Base-by-base conservation (phyloP, 1,140 invertebrate genomes). In the Hylaeus volcanicus region DNA sequence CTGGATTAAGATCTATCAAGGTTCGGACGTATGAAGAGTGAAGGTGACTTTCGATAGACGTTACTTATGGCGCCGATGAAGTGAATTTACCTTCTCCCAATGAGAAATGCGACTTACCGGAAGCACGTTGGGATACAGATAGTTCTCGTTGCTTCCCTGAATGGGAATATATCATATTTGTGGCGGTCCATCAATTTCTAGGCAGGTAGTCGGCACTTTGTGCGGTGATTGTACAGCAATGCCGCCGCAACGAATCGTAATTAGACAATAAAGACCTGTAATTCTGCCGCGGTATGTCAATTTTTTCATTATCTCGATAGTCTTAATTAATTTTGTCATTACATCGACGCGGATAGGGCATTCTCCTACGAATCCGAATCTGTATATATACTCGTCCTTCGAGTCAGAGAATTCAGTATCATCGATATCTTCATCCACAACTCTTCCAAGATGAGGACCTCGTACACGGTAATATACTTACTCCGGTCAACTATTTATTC, bases 241-340 rank as follows among this genome's bases (percentile, higher is more conserved):
- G 74, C 66, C 61, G 79, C 84, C 82, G 65, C 74, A 58, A 39
- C 26, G 65, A 75, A 91, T 91, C 78, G 79, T 92, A 86, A 89
- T 91, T 92, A 92, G 66, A 74, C 76, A 85, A 88, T 81, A 61
- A 78, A 83, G 64, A 61, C 86, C 86, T 89, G 64, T 88, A 92
- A 92, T 92, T 91, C 89, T 63, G 63, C 85, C 68, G 86, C 69
- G 75, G 73, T 82, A 80, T 68, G 71, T 69, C 83, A 56, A 84
- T 81, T 83, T 87, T 83, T 85, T 74, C 58, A 68, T 41, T 11
- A 73, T 45, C 85, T 81, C 86, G 88, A 92, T 93, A 79, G 86
- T 88, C 86, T 85, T 89, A 88, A 93, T 92, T 91, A 88, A 90
- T 92, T 80, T 73, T 82, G 58, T 84, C 68, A 88, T 89, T 88